Evolutionary conservation across 2,888 invertebrate species (phyloP).

Genomic region (Drosophila sordidula): DNA sequence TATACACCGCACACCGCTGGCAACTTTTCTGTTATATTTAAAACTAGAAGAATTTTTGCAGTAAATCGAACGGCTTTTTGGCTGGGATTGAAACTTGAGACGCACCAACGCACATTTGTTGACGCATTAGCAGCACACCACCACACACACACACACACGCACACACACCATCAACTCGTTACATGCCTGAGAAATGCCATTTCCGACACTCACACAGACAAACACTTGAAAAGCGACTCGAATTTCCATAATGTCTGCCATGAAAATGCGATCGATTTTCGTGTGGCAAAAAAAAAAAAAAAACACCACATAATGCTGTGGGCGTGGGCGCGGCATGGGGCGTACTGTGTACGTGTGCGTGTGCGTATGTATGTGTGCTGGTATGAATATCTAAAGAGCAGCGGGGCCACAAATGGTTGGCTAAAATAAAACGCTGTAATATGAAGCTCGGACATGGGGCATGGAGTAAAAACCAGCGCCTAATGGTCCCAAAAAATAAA

Average conservation of each 20-base stretch:
- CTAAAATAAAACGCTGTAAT: slow-evolving; percentile 64
- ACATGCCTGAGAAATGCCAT: slow-evolving; percentile 78
- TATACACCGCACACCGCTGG: slow-evolving; percentile 11
- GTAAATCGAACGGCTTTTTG: slow-evolving; percentile 30
- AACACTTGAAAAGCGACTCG: slow-evolving; percentile 75
- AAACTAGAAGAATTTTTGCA: slow-evolving; percentile 36
- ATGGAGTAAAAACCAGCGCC: slow-evolving; percentile 15
- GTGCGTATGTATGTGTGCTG: slow-evolving; percentile 22
- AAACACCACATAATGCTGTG: slow-evolving; percentile 65
- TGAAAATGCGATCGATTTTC: slow-evolving; percentile 82
- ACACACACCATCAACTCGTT: slow-evolving; percentile 66
- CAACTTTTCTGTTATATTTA: slow-evolving; percentile 38
- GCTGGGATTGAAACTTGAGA: slow-evolving; percentile 55
- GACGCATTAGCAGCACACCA: slow-evolving; percentile 63
- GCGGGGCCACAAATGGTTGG: slow-evolving; percentile 31
- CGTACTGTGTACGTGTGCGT: not conserved
- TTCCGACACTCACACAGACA: slow-evolving; percentile 71
- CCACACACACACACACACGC: slow-evolving; percentile 1
- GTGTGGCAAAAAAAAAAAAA: slow-evolving; percentile 44
- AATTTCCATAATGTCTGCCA: slow-evolving; percentile 83
- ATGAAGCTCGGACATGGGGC: slow-evolving; percentile 45
- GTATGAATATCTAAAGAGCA: slow-evolving; percentile 70
- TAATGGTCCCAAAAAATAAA: slow-evolving; percentile 56
- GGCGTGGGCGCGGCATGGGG: slow-evolving; percentile 26
- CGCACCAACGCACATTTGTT: slow-evolving; percentile 70